Percentiles rank a stretch among this genome's conserved stretches.
Evolutionary conservation across 1,140 invertebrate species (phyloP).

Genomic region (Amyelois transitella): DNA sequence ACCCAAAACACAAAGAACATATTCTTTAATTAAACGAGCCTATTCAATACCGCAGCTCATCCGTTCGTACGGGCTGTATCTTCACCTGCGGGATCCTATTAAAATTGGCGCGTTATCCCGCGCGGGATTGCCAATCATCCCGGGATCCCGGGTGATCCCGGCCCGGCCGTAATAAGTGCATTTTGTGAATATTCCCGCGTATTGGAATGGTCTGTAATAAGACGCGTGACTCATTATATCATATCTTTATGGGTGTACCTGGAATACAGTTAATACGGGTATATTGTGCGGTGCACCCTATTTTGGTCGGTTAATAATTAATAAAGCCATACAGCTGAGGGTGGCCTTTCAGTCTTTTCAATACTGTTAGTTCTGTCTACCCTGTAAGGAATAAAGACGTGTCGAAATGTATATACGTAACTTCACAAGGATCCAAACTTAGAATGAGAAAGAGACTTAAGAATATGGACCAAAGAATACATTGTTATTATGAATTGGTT

Average conservation of each 20-base stretch:
- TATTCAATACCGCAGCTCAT: neutral
- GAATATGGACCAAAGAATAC: too few species aligned
- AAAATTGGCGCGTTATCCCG: slow-evolving; percentile 30
- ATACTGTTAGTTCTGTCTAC: too few species aligned
- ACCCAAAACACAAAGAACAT: neutral
- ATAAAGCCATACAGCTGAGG: too few species aligned
- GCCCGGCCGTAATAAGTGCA: slow-evolving; percentile 42
- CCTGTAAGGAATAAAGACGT: too few species aligned
- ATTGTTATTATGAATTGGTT: too few species aligned
- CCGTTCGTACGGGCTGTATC: neutral
- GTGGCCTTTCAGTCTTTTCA: too few species aligned
- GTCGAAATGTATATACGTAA: too few species aligned
- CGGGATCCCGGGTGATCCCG: slow-evolving; percentile 40
- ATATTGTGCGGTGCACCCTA: neutral
- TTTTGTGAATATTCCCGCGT: slow-evolving; percentile 28
- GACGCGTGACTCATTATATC: neutral
- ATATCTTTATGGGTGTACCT: neutral
- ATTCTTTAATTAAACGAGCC: neutral
- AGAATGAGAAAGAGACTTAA: too few species aligned
- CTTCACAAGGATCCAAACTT: too few species aligned
- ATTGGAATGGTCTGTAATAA: slow-evolving; percentile 1
- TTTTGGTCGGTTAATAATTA: neutral
- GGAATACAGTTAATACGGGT: too few species aligned
- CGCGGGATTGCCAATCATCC: slow-evolving; percentile 53
- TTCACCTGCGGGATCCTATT: slow-evolving; percentile 30